Evolutionary conservation across 2,797 vertebrate species (phyloP).

Genomic region (Aphelocoma californica): DNA sequence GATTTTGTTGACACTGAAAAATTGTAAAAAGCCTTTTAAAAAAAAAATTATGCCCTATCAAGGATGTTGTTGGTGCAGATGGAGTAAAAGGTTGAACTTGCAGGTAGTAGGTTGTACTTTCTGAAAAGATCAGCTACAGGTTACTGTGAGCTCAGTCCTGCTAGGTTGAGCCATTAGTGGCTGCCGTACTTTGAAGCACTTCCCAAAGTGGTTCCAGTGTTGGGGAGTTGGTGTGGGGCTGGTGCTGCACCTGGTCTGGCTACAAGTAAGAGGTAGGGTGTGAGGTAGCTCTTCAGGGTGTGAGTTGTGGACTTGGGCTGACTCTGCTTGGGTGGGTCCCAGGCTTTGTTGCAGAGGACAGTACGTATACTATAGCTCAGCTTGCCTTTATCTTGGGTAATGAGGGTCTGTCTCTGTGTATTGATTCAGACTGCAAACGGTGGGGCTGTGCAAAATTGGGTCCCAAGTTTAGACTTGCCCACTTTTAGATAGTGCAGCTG

Average conservation of each 20-base stretch:
- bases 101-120: neutral
- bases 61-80: neutral
- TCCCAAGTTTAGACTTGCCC: neutral
- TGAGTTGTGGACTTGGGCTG: neutral
- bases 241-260: neutral
- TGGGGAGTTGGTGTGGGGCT: rapidly evolving
- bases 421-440: neutral
- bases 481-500: neutral
- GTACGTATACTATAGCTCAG: neutral
- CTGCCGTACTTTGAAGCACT: neutral
- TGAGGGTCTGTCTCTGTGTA: neutral
- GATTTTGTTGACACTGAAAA: neutral
- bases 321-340: neutral
- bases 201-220: neutral
- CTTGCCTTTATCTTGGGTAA: neutral
- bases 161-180: neutral
- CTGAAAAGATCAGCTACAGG: neutral
- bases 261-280: rapidly evolving
- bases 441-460: neutral
- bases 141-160: neutral
- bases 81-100: neutral
- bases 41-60: neutral
- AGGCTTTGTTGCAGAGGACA: neutral
- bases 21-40: neutral
- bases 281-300: neutral